Conservation (phyloP, 2,113 vertebrate species). For the Macquaria australasica region DNA sequence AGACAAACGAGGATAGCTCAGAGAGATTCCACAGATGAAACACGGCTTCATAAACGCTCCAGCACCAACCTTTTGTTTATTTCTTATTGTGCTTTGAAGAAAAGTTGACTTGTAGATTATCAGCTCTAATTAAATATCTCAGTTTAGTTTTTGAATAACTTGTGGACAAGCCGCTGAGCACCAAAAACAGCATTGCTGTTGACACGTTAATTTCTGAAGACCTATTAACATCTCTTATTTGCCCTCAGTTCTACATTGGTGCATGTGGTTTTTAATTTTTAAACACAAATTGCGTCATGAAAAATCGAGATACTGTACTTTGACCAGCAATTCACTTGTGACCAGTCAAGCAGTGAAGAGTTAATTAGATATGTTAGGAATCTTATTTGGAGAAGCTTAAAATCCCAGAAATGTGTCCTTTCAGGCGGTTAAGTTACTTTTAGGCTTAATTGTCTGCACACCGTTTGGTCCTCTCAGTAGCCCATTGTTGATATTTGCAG, state of each 20-base stretch:
- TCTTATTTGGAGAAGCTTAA: constrained; percentile 34
- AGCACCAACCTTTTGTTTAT: not conserved
- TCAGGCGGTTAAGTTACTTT: constrained; percentile 12
- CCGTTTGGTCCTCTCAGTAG: not conserved
- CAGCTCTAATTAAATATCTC: constrained; percentile 10
- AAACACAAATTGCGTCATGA: constrained; percentile 18
- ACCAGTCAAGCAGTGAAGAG: constrained; percentile 44
- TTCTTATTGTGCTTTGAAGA: not conserved
- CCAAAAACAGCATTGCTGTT: not conserved
- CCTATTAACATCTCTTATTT: constrained; percentile 56
- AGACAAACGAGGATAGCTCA: not conserved
- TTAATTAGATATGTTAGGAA: constrained; percentile 50
- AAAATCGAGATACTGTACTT: constrained; percentile 38
- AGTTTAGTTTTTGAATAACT: not conserved
- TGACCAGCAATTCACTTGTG: constrained; percentile 38
- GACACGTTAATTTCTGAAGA: constrained; percentile 18
- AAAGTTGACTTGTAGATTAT: not conserved
- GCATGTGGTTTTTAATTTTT: constrained; percentile 44
- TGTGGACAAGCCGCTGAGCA: not conserved
- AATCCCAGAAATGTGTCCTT: constrained; percentile 17
- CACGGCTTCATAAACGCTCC: not conserved
- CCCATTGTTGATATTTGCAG: not conserved
- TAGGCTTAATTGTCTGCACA: not conserved
- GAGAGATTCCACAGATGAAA: not conserved
- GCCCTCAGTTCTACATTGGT: constrained; percentile 51